Evolutionary conservation across 30 jellyfish, hydroid and myxozoan genomes (phyloP).

Genomic region (Catostylus mosaicus): DNA sequence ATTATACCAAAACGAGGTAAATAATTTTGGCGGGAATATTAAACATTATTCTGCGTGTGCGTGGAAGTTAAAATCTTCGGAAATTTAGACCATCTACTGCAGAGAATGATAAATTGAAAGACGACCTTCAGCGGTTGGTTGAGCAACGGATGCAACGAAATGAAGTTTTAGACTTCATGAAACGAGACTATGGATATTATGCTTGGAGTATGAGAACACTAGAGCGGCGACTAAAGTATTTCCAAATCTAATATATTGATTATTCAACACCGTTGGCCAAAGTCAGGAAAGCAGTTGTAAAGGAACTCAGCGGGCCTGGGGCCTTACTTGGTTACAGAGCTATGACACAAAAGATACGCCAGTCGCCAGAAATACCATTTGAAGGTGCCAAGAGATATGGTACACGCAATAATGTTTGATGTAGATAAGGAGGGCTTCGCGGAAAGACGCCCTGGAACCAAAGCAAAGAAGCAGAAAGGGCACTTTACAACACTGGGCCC

Average conservation of each 20-base stretch:
- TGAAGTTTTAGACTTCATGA: constrained; percentile 28
- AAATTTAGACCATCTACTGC: too few species aligned
- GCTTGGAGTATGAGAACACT: constrained; percentile 64
- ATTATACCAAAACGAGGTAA: too few species aligned
- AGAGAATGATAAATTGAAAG: background rate
- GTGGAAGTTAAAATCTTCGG: too few species aligned
- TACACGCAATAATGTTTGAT: constrained; percentile 18
- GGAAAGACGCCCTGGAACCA: background rate
- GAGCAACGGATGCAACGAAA: constrained; percentile 9
- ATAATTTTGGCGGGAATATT: too few species aligned
- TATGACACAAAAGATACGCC: constrained; percentile 24
- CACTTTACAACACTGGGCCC: background rate
- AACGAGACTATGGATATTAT: constrained; percentile 22
- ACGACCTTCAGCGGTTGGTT: constrained; percentile 28
- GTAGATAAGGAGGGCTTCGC: constrained; percentile 17
- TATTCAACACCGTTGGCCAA: constrained; percentile 6
- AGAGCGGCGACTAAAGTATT: constrained; percentile 37
- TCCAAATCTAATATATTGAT: constrained; percentile 19
- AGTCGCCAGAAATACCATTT: background rate
- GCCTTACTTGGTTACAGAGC: constrained; percentile 61
- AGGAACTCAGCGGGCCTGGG: constrained; percentile 65
- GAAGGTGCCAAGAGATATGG: constrained; percentile 19
- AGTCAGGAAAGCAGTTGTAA: constrained; percentile 25
- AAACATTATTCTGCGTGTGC: too few species aligned
- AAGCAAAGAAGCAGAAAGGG: background rate